phyloP scores from a whole-genome alignment of 2,888 invertebrate species.

The Cataglyphis livida region DNA sequence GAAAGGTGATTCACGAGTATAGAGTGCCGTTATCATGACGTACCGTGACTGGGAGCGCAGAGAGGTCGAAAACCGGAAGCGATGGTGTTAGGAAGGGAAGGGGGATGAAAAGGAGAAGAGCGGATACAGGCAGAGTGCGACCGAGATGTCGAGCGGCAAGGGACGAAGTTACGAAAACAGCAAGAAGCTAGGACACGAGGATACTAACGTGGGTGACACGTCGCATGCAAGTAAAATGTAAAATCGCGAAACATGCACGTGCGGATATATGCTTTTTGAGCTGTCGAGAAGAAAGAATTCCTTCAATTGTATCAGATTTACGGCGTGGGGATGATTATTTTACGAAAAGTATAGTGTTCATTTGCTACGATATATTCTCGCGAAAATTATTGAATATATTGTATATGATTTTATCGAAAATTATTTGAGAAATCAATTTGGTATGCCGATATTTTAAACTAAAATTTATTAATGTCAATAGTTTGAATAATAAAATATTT shows the following conservation, averaged over 20 bases:
- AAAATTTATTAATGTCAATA: background rate
- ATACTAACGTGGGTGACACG: background rate
- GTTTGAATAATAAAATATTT: background rate
- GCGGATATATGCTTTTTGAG: background rate
- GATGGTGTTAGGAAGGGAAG: slow-evolving; percentile 16
- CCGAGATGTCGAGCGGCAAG: background rate
- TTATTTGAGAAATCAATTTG: background rate
- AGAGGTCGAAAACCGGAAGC: slow-evolving; percentile 58
- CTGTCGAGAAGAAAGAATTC: background rate
- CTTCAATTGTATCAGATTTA: background rate
- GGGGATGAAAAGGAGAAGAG: slow-evolving; percentile 27
- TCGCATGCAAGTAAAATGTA: slow-evolving; percentile 2
- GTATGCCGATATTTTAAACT: background rate
- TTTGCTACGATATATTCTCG: background rate
- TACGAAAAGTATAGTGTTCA: background rate
- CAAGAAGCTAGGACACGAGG: slow-evolving; percentile 17
- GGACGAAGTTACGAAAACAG: slow-evolving; percentile 12
- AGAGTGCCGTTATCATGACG: slow-evolving; percentile 79
- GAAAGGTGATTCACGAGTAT: slow-evolving; percentile 68
- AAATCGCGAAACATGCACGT: background rate
- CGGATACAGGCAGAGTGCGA: slow-evolving; percentile 13
- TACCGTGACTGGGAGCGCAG: slow-evolving; percentile 66
- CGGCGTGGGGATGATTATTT: background rate
- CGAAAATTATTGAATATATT: background rate
- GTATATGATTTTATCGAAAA: background rate